Conservation (phyloP, 2,888 invertebrate genomes). For the Pseudococcus jackbeardsleyi region DNA sequence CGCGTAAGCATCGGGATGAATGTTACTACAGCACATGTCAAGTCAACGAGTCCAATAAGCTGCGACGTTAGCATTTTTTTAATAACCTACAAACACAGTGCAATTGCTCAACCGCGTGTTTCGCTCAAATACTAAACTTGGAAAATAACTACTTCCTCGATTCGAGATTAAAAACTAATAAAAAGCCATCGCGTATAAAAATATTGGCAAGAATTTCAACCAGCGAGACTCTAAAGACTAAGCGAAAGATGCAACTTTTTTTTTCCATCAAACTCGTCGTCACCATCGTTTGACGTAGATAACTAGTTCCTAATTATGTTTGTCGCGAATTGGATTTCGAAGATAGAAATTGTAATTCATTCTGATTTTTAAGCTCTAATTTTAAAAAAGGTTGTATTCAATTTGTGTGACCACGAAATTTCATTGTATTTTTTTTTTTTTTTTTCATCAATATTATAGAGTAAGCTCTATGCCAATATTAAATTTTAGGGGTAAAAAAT, state of each 20-base stretch:
- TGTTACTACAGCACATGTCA: neutral
- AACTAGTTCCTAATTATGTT: too few relatives aligned
- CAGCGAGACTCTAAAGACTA: neutral
- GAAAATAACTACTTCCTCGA: neutral
- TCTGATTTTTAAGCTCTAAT: too few relatives aligned
- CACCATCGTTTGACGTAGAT: neutral
- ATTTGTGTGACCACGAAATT: too few relatives aligned
- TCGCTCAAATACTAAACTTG: neutral
- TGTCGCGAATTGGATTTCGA: too few relatives aligned
- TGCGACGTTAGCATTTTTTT: neutral
- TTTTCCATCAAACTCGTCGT: neutral
- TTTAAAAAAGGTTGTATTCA: too few relatives aligned
- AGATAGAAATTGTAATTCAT: too few relatives aligned
- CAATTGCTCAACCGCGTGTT: neutral
- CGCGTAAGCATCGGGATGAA: neutral
- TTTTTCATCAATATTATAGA: too few relatives aligned
- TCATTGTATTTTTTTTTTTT: too few relatives aligned
- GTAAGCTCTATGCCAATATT: too few relatives aligned
- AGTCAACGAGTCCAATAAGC: neutral
- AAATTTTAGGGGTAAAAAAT: too few relatives aligned
- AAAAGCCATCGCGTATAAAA: constrained; percentile 23
- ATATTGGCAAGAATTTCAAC: constrained; percentile 3
- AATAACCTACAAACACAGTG: neutral
- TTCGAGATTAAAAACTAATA: constrained; percentile 33
- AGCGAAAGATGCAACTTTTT: neutral